Conservation (phyloP, 2,797 vertebrate species). For the Benthosema pterotum region DNA sequence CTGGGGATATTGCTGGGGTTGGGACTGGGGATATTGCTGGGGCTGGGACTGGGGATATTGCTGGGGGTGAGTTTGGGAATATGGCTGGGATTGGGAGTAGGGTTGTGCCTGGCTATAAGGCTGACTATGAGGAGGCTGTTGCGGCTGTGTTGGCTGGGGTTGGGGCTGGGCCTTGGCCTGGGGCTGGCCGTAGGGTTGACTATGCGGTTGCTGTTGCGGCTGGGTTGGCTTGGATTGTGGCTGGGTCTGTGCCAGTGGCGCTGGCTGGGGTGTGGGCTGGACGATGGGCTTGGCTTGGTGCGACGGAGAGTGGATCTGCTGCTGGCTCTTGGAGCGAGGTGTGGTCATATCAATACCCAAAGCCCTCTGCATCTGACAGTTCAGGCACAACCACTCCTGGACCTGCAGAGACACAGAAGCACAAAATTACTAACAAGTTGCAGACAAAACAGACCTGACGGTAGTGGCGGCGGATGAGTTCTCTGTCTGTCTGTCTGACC, state of each 20-base stretch:
- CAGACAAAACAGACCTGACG: conserved; percentile 24
- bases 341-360: conserved; percentile 99
- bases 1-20: conserved; percentile 78
- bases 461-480: too few species aligned
- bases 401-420: conserved; percentile 78
- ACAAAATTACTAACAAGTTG: neutral
- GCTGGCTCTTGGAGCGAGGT: conserved; percentile 95
- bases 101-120: conserved; percentile 8
- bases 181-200: conserved; percentile 51
- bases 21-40: conserved; percentile 12
- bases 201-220: too few species aligned
- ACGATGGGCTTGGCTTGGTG: conserved; percentile 89
- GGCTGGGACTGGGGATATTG: conserved; percentile 27
- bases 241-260: conserved; percentile 58
- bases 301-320: conserved; percentile 92
- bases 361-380: conserved; percentile 99
- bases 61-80: conserved; percentile 11
- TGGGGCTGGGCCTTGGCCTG: conserved; percentile 49
- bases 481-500: too few species aligned
- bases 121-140: conserved; percentile 37
- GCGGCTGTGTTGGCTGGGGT: conserved; percentile 47
- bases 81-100: conserved; percentile 11
- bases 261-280: conserved; percentile 60
- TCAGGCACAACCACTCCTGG: conserved; percentile 98
- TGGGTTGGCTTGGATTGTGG: conserved; percentile 48